These are phyloP conservation scores for Asbolus verrucosus DNA, from an alignment of 1,140 invertebrate species.

Conservation along the genomic window DNA sequence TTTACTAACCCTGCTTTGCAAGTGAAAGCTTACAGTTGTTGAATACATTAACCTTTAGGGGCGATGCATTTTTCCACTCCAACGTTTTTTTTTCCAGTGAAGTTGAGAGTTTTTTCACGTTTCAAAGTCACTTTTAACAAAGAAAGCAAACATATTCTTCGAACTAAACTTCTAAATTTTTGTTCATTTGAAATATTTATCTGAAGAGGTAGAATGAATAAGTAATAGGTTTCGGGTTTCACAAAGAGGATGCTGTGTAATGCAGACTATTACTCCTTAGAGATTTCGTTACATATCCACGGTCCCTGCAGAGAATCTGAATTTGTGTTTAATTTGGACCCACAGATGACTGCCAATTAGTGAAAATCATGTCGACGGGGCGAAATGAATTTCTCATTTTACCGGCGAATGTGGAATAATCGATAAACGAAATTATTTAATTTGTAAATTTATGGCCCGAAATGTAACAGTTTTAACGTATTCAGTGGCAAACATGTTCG, in stretches of 20 bases:
- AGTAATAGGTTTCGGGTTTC: conserved; percentile 15
- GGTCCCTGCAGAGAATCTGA: background rate
- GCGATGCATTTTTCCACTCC: background rate
- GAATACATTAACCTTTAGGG: background rate
- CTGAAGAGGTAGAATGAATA: conserved; percentile 22
- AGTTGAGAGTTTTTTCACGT: no score
- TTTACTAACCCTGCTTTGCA: background rate
- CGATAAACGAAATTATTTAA: conserved; percentile 1
- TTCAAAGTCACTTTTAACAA: no score
- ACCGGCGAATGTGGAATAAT: background rate
- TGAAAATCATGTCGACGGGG: background rate
- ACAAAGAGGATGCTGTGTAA: conserved; percentile 19
- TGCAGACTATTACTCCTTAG: conserved; percentile 13
- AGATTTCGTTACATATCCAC: background rate
- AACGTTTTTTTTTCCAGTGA: background rate
- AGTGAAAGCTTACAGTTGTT: background rate
- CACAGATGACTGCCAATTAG: conserved; percentile 13
- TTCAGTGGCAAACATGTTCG: background rate
- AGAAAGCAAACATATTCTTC: no score
- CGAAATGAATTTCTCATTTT: conserved; percentile 2
- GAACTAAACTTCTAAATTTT: conserved; percentile 21
- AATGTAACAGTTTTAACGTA: background rate
- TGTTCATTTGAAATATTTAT: conserved; percentile 40
- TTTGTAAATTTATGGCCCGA: background rate
- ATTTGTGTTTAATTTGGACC: conserved; percentile 14